phyloP scores from a whole-genome alignment of 2,113 vertebrate genomes.

The Xiphias gladius region DNA sequence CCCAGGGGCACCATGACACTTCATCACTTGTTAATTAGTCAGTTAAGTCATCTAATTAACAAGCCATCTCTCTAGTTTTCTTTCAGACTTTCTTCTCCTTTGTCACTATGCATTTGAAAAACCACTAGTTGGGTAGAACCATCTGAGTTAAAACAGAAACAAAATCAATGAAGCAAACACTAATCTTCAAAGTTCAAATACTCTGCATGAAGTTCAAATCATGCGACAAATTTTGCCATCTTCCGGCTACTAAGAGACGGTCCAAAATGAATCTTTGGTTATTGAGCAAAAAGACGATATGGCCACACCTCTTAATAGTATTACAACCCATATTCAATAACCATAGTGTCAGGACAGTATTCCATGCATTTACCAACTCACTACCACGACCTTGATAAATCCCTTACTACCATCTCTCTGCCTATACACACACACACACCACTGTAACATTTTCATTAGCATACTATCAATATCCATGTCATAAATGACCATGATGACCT shows the following conservation, averaged over 20 bases:
- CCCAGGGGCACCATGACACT: constrained; percentile 70
- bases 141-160: constrained; percentile 15
- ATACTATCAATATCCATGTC: constrained; percentile 45
- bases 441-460: constrained; percentile 30
- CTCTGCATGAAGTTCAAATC: too few relatives aligned
- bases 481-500: constrained; percentile 47
- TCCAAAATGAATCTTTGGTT: constrained; percentile 6
- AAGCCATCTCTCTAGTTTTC: constrained; percentile 57
- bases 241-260: neutral
- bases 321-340: constrained; percentile 41
- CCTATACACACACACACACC: constrained; percentile 19
- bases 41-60: constrained; percentile 78
- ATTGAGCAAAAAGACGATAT: constrained; percentile 19
- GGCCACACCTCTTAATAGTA: constrained; percentile 23
- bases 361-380: constrained; percentile 21
- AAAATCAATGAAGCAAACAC: constrained; percentile 27
- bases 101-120: constrained; percentile 38
- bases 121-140: constrained; percentile 24
- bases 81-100: constrained; percentile 54
- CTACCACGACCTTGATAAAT: constrained; percentile 42
- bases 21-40: constrained; percentile 78
- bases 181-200: constrained; percentile 19
- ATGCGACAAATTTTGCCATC: neutral
- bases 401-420: constrained; percentile 38
- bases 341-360: constrained; percentile 19